A percentile compares a stretch with the other conserved stretches of the same genome.
These are phyloP conservation scores for Epinephelus cyanopodus DNA, from an alignment of 2,113 vertebrate genomes.

Conservation along the genomic window DNA sequence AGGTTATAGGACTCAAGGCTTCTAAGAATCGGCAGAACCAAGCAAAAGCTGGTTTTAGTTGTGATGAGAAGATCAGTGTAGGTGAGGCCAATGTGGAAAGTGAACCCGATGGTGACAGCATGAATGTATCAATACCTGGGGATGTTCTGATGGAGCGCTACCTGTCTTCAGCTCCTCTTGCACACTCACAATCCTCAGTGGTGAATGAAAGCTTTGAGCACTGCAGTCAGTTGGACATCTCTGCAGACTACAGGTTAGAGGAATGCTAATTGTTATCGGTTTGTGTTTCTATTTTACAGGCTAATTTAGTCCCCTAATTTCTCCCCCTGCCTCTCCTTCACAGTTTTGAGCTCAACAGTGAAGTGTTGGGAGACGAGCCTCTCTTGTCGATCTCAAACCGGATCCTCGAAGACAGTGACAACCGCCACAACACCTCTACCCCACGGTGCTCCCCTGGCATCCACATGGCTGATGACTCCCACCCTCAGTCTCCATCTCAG, in stretches of 20 bases:
- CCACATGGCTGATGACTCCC: neutral
- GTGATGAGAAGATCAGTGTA: conserved; percentile 7
- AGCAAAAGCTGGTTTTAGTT: conserved; percentile 50
- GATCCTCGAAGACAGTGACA: conserved; percentile 30
- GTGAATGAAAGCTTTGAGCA: conserved; percentile 69
- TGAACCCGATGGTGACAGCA: conserved; percentile 35
- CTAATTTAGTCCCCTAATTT: neutral
- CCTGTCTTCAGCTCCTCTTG: conserved; percentile 70
- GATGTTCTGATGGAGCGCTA: conserved; percentile 86
- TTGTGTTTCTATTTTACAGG: neutral
- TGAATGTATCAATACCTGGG: conserved; percentile 40
- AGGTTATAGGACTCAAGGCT: conserved; percentile 53
- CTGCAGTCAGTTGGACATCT: conserved; percentile 73
- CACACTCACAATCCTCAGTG: conserved; percentile 63
- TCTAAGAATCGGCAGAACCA: conserved; percentile 70
- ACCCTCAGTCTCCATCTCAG: conserved; percentile 20
- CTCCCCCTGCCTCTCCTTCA: conserved; percentile 4
- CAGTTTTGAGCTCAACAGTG: conserved; percentile 81
- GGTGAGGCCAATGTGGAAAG: conserved; percentile 44
- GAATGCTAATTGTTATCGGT: neutral
- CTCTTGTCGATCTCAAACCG: conserved; percentile 70
- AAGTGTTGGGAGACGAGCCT: conserved; percentile 75
- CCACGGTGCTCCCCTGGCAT: neutral
- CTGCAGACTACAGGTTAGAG: conserved; percentile 71
- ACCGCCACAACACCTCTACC: neutral